phyloP scores from a whole-genome alignment of 92 coral and sea anemone genomes.

The Zoanthus solanderi region DNA sequence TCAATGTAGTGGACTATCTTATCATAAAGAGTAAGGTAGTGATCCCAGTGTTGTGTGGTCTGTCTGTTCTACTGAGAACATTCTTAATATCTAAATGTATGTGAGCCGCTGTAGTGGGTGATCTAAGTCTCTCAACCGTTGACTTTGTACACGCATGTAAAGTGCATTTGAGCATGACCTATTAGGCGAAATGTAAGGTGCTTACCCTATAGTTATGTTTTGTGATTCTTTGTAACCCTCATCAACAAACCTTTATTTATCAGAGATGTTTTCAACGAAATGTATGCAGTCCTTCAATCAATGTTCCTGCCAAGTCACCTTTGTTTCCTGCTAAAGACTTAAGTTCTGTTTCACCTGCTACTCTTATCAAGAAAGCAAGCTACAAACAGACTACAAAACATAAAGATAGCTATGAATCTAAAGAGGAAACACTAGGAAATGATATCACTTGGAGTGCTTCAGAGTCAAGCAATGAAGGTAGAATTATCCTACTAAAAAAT shows the following conservation, averaged over 20 bases:
- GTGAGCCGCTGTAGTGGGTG: too few species aligned
- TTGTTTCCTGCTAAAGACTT: neutral
- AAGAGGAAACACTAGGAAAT: neutral
- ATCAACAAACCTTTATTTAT: neutral
- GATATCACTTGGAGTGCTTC: conserved; percentile 24
- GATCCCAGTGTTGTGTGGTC: too few species aligned
- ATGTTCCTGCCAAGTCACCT: neutral
- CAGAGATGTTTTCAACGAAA: conserved; percentile 32
- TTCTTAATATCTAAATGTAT: too few species aligned
- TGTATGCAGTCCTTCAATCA: conserved; percentile 1
- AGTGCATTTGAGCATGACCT: too few species aligned
- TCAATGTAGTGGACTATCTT: too few species aligned
- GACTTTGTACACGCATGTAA: too few species aligned
- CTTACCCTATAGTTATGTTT: neutral
- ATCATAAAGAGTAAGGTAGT: too few species aligned
- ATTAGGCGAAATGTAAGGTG: neutral
- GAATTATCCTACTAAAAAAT: neutral
- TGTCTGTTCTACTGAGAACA: too few species aligned
- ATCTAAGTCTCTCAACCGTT: too few species aligned
- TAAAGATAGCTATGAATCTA: neutral
- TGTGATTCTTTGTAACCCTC: neutral
- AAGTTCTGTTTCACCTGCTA: neutral
- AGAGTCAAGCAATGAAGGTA: conserved; percentile 44
- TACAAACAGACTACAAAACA: neutral
- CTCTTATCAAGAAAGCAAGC: neutral